These are phyloP conservation scores for Nasonia giraulti DNA, from an alignment of 1,140 invertebrate species.

Conservation along the genomic window DNA sequence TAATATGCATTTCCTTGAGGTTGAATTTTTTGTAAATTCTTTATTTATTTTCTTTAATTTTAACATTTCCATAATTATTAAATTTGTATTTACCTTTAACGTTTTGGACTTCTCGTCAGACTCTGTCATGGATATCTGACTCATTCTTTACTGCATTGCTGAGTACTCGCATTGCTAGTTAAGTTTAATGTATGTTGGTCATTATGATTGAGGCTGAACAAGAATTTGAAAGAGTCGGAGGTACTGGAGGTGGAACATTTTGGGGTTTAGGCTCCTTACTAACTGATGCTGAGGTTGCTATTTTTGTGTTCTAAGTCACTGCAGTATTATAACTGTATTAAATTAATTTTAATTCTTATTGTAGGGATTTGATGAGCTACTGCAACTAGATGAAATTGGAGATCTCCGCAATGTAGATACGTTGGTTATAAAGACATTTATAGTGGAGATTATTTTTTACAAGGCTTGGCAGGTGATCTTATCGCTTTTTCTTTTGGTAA, in stretches of 20 bases:
- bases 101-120: too few relatives aligned
- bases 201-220: constrained; percentile 81
- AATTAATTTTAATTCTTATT: neutral
- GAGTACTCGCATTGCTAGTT: too few relatives aligned
- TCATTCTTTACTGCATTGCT: too few relatives aligned
- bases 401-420: constrained; percentile 85
- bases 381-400: constrained; percentile 82
- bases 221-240: constrained; percentile 82
- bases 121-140: too few relatives aligned
- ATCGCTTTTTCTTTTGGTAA: constrained; percentile 85
- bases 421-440: constrained; percentile 85
- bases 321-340: constrained; percentile 7
- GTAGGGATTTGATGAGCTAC: constrained; percentile 83
- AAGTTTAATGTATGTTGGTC: constrained; percentile 19
- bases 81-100: too few relatives aligned
- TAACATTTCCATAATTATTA: too few relatives aligned
- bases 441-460: constrained; percentile 78
- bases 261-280: constrained; percentile 85
- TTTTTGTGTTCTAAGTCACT: constrained; percentile 11
- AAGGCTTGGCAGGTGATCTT: constrained; percentile 80
- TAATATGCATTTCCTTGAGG: too few relatives aligned
- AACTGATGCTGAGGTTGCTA: constrained; percentile 79
- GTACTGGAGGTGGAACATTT: constrained; percentile 86
- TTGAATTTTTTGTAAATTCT: too few relatives aligned
- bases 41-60: too few relatives aligned